Percentiles rank a stretch among this genome's conserved stretches.
Evolutionary conservation across 2,888 invertebrate species (phyloP).

Genomic region (Eupelmus urozonus): DNA sequence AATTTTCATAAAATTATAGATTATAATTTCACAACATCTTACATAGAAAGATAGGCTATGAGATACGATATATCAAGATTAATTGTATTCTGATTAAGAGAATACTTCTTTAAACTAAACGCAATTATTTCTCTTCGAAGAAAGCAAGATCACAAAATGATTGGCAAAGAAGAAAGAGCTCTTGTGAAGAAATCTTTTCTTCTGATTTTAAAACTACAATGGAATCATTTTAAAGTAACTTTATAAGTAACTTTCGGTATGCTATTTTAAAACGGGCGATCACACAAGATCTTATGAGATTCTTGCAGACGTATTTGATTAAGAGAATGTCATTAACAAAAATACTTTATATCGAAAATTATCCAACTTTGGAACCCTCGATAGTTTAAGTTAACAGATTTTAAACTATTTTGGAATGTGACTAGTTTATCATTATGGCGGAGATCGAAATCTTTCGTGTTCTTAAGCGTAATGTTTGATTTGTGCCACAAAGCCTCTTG

Average conservation of each 20-base stretch:
- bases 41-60: conserved; percentile 33
- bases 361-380: conserved; percentile 9
- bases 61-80: conserved; percentile 20
- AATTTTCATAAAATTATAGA: background rate
- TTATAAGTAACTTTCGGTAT: conserved; percentile 34
- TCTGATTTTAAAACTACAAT: conserved; percentile 29
- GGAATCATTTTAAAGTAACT: conserved; percentile 25
- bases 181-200: conserved; percentile 35
- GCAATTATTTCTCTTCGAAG: conserved; percentile 25
- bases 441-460: conserved; percentile 44
- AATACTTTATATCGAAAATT: conserved; percentile 17
- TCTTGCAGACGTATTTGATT: too few species aligned
- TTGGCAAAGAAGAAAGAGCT: conserved; percentile 36
- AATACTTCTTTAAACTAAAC: conserved; percentile 20
- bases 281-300: conserved; percentile 1
- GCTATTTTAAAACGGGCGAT: conserved; percentile 18
- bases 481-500: conserved; percentile 34
- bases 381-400: conserved; percentile 29
- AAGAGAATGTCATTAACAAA: background rate
- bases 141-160: conserved; percentile 41
- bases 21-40: conserved; percentile 32
- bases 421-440: conserved; percentile 31
- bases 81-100: conserved; percentile 32
- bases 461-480: conserved; percentile 47
- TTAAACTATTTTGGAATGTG: conserved; percentile 46